Conservation (phyloP, 2,113 vertebrate genomes). For the Alligator sinensis region DNA sequence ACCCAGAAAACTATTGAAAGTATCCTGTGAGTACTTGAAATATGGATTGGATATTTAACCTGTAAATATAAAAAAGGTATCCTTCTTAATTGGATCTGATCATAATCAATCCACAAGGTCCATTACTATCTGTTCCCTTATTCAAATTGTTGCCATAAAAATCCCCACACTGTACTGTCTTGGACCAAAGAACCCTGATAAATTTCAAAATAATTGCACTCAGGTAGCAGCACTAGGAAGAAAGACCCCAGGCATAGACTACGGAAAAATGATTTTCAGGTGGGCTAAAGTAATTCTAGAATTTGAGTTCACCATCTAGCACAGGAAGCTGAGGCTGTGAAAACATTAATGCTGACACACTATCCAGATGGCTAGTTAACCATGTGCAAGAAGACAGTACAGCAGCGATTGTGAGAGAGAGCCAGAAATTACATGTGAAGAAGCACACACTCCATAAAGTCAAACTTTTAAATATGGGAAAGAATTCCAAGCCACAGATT, state of each 20-base stretch:
- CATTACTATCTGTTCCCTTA: background rate
- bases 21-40: constrained; percentile 19
- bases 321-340: constrained; percentile 76
- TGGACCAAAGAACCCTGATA: background rate
- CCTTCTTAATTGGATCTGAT: background rate
- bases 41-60: background rate
- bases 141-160: background rate
- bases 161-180: background rate
- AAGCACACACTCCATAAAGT: constrained; percentile 76
- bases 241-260: constrained; percentile 37
- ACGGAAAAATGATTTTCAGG: constrained; percentile 66
- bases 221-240: background rate
- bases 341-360: constrained; percentile 78
- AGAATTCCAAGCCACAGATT: constrained; percentile 50
- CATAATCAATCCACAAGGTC: background rate
- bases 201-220: constrained; percentile 17
- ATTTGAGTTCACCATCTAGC: constrained; percentile 72
- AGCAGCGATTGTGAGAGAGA: constrained; percentile 56
- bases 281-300: constrained; percentile 74
- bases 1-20: background rate
- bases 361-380: constrained; percentile 78
- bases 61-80: constrained; percentile 5
- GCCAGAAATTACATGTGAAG: constrained; percentile 74
- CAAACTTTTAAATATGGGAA: constrained; percentile 60
- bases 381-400: constrained; percentile 75